phyloP scores from a whole-genome alignment of 2,113 vertebrate genomes.

The Entomyzon cyanotis region DNA sequence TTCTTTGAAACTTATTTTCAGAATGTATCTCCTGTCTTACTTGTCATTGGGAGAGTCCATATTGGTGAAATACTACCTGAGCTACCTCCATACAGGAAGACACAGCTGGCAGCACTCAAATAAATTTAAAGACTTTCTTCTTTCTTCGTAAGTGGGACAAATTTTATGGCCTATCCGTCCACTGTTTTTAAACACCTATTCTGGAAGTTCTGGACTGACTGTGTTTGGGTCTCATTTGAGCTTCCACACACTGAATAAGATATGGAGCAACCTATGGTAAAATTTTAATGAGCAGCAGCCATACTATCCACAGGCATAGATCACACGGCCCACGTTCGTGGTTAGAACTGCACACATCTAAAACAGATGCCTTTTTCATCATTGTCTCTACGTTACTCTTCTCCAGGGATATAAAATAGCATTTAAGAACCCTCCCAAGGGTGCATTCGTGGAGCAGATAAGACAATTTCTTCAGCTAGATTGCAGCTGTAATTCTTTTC shows the following conservation, averaged over 20 bases:
- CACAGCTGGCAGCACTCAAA: not conserved
- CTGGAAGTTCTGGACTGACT: not conserved
- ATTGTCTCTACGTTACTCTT: constrained; percentile 46
- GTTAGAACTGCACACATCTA: constrained; percentile 38
- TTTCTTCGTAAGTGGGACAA: not conserved
- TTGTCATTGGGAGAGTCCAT: not conserved
- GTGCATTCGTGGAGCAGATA: constrained; percentile 57
- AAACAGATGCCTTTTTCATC: constrained; percentile 64
- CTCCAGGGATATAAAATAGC: constrained; percentile 55
- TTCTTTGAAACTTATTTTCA: constrained; percentile 20
- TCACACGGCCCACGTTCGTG: not conserved
- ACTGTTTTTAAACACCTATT: not conserved
- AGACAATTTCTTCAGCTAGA: constrained; percentile 70
- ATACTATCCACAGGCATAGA: constrained; percentile 43
- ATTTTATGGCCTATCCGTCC: not conserved
- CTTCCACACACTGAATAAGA: not conserved
- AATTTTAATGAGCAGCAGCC: constrained; percentile 56
- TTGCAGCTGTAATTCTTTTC: constrained; percentile 71
- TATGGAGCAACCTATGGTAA: constrained; percentile 16
- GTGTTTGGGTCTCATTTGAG: constrained; percentile 11
- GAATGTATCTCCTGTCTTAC: not conserved
- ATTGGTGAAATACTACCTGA: not conserved
- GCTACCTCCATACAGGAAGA: not conserved
- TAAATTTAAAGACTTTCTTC: not conserved
- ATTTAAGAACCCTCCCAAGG: constrained; percentile 61